Evolutionary conservation across 2,113 vertebrate species (phyloP), one percentile per base, ranked within the genome.

Genomic region (Callionymus lyra): DNA sequence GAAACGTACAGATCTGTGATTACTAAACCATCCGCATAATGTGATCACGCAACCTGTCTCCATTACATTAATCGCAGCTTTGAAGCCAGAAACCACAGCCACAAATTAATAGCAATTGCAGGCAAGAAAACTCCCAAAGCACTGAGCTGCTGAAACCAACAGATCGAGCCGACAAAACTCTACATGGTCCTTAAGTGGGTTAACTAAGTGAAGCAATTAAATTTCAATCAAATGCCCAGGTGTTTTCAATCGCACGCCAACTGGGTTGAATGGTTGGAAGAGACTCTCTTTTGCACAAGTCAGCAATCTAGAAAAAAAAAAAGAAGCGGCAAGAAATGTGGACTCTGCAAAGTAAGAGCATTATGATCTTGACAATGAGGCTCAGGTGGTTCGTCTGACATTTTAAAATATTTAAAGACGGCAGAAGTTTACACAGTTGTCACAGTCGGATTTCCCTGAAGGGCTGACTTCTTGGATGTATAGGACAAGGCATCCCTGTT

Each of bases 161-260:
- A 78, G 72, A 76, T 66, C 67, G 68, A 76, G 70, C 56, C 31
- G 47, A 62, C 50, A 51, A 48, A 72, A 76, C 71, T 60, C 68
- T 68, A 75, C 65, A 51, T 38, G 59, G 65, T 44, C 63, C 62
- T 79, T 70, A 72, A 79, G 73, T 63, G 64, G 71, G 67, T 70
- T 69, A 79, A 82, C 71, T 70, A 72, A 77, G 71, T 74, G 74
- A 72, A 68, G 77, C 74, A 82, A 83, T 84, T 82, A 80, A 46
- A 79, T 72, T 68, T 57, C 58, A 71, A 80, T 81, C 63, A 68
- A 70, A 74, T 47, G 48, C 60, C 71, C 80, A 82, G 79, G 75
- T 87, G 75, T 76, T 80, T 70, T 52, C 50, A 44, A 60, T 65
- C 41, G 49, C 43, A 39, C 63, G 66, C 59, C 51, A 75, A 72